Base-by-base conservation (phyloP, 2,113 vertebrate species). In the Muscicapa adusta region DNA sequence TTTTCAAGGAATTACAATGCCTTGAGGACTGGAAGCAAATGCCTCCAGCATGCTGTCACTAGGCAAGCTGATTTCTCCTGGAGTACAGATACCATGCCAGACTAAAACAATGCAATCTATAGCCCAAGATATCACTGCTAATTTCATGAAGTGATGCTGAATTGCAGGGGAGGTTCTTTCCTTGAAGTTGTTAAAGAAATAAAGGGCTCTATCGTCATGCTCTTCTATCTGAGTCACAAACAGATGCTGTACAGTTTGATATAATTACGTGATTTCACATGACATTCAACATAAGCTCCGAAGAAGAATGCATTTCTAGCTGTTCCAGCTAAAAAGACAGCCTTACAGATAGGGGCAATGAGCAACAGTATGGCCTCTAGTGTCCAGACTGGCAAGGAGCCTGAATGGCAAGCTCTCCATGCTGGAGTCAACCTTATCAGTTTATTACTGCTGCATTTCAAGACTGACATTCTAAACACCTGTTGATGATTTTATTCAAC, bases 151-250 rank as follows among this genome's bases (percentile, higher is more conserved):
- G 54, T 54, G 89, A 93, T 80, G 81, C 93, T 91, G 79, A 88
- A 95, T 36, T 91, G 89, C 95, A 97, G 87, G 75, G 91, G 93
- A 93, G 95, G 93, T 90, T 96, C 93, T 93, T 86, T 43, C 85
- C 90, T 33, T 94, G 26, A 85, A 89, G 57, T 8, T 74, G 62
- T 80, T 90, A 36, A 58, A 79, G 71, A 82, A 92, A 96, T 85
- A 65, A 88, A 96, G 51, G 47, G 86, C 68, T 89, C 77, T 93
- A 85, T 91, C 81, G 26, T 92, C 93, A 92, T 93, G 93, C 94
- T 95, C 95, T 70, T 67, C 50, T 61, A 22, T 89, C 91, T 97
- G 94, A 95, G 74, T 95, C 94, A 95, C 9, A 4, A 88, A 86
- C 89, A 96, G 94, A 95, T 93, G 94, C 89, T 83, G 89, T 85